Conservation (phyloP, 2,797 vertebrate species). For the Ispidina picta region DNA sequence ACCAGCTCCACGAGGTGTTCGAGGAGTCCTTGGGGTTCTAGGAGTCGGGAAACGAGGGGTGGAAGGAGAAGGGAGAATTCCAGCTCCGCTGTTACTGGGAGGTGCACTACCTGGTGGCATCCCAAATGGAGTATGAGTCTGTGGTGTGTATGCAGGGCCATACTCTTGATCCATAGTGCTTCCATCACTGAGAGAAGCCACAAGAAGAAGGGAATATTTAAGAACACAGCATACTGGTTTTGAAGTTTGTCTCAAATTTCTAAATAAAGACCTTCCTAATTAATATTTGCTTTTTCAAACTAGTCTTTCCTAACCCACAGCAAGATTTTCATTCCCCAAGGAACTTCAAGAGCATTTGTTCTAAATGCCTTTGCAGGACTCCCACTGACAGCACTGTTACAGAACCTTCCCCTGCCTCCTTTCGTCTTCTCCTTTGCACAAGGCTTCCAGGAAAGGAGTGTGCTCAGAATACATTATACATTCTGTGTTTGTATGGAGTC, state of each 20-base stretch:
- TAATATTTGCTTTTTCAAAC: slow-evolving; percentile 27
- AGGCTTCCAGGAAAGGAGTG: slow-evolving; percentile 20
- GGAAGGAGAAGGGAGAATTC: slow-evolving; percentile 95
- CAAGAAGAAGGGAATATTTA: slow-evolving; percentile 51
- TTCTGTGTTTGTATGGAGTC: background rate
- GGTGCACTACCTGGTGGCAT: slow-evolving; percentile 91
- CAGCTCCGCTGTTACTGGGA: slow-evolving; percentile 90
- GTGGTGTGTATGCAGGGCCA: slow-evolving; percentile 92
- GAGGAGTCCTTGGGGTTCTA: slow-evolving; percentile 92
- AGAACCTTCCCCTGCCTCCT: slow-evolving; percentile 10
- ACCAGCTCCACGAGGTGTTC: slow-evolving; percentile 89
- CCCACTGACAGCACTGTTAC: background rate
- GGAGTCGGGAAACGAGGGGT: slow-evolving; percentile 97
- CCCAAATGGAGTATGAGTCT: slow-evolving; percentile 93
- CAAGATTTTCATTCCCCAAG: slow-evolving; percentile 1
- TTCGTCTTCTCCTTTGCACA: slow-evolving; percentile 13
- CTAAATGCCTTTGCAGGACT: slow-evolving; percentile 50
- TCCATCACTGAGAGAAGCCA: slow-evolving; percentile 88
- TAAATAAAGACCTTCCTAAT: slow-evolving; percentile 20
- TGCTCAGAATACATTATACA: slow-evolving; percentile 23
- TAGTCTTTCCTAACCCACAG: slow-evolving; percentile 30
- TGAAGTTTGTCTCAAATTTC: background rate
- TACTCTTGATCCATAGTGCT: slow-evolving; percentile 95
- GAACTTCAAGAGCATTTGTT: slow-evolving; percentile 37
- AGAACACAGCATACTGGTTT: background rate